Evolutionary conservation across 2,113 vertebrate species (phyloP).

Genomic region (Gallinago jamesoni): DNA sequence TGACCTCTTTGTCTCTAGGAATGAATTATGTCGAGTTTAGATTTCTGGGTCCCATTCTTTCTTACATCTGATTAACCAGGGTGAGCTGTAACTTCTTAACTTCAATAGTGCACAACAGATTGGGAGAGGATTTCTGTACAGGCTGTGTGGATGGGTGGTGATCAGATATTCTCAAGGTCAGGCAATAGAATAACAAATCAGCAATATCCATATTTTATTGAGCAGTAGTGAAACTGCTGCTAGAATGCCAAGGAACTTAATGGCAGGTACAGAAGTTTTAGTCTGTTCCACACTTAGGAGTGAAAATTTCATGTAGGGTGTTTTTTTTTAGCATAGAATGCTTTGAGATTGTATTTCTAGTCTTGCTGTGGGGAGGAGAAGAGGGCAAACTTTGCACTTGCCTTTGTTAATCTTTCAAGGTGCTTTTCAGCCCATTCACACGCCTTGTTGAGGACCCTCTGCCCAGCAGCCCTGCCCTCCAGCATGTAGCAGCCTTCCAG

Average conservation of each 20-base stretch:
- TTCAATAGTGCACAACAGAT: slow-evolving; percentile 60
- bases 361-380: background rate
- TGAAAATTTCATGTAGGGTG: background rate
- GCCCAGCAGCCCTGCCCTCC: background rate
- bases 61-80: slow-evolving; percentile 72
- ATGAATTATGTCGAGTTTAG: slow-evolving; percentile 59
- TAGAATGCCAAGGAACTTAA: background rate
- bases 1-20: slow-evolving; percentile 72
- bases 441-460: background rate
- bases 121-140: slow-evolving; percentile 43
- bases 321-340: background rate
- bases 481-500: no score
- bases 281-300: background rate
- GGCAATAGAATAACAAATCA: slow-evolving; percentile 37
- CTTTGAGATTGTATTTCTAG: background rate
- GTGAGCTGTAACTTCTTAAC: slow-evolving; percentile 51
- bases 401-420: background rate
- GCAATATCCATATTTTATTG: slow-evolving; percentile 19
- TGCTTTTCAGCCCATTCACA: background rate
- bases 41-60: slow-evolving; percentile 36
- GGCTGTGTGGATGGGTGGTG: background rate
- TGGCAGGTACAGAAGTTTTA: background rate
- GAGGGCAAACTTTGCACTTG: background rate
- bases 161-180: slow-evolving; percentile 43
- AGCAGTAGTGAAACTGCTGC: background rate